Conservation (phyloP, 2,797 vertebrate genomes). For the Semotilus atromaculatus region DNA sequence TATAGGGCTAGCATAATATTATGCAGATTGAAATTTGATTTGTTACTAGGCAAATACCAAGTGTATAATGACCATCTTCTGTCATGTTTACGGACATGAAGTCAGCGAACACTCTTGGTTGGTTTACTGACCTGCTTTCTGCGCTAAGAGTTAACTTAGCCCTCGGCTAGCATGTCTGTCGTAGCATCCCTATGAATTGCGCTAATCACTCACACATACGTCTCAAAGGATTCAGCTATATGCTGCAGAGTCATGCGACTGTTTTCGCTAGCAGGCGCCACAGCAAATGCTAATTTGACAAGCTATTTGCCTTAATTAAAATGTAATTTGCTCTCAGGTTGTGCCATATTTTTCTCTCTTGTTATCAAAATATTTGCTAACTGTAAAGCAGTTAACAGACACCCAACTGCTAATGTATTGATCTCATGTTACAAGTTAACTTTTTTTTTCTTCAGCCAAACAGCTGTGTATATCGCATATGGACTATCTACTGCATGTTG, state of each 20-base stretch:
- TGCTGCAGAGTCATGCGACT: too few species aligned
- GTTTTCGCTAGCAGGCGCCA: conserved; percentile 16
- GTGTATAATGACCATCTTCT: background rate
- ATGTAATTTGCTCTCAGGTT: conserved; percentile 37
- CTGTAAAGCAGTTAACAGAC: conserved; percentile 24
- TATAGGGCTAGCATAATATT: background rate
- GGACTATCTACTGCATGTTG: background rate
- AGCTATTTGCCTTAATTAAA: conserved; percentile 55
- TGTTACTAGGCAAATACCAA: background rate
- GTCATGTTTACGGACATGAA: conserved; percentile 10
- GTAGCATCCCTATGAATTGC: conserved; percentile 22
- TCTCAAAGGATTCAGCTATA: background rate
- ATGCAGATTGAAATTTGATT: background rate
- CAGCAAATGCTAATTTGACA: conserved; percentile 48
- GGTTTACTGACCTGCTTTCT: conserved; percentile 30
- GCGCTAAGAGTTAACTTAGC: conserved; percentile 11
- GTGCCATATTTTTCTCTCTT: background rate
- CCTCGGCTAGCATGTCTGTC: conserved; percentile 1
- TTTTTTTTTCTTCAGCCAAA: background rate
- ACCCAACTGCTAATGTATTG: background rate
- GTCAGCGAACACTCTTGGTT: background rate
- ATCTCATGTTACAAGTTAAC: background rate
- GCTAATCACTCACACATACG: conserved; percentile 17
- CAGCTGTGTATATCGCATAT: background rate
- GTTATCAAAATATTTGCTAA: background rate